Conservation (phyloP, 30 jellyfish, hydroid and myxozoan genomes). For the Morbakka virulenta region DNA sequence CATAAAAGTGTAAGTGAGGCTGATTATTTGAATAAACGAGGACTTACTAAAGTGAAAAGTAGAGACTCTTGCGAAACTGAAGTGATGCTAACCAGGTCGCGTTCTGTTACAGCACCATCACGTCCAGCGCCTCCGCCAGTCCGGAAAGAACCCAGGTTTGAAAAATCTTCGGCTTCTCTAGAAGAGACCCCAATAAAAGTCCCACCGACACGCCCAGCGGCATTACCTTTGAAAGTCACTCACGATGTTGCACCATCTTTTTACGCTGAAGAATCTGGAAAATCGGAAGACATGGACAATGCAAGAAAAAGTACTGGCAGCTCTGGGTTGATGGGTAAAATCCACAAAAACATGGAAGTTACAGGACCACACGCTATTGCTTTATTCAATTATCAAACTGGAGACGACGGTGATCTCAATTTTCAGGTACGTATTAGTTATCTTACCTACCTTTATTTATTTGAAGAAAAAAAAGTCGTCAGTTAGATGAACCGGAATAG, state of each 20-base stretch:
- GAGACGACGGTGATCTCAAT: conserved; percentile 4
- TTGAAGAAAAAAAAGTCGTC: too few relatives aligned
- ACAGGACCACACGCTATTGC: conserved; percentile 58
- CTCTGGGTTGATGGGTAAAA: conserved; percentile 3
- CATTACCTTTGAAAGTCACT: not conserved
- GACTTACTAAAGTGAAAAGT: too few relatives aligned
- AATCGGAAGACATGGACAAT: not conserved
- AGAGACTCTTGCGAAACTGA: too few relatives aligned
- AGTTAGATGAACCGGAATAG: too few relatives aligned
- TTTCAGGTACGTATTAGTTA: conserved; percentile 28
- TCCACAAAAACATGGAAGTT: not conserved
- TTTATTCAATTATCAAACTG: conserved; percentile 8
- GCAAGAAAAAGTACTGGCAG: too few relatives aligned
- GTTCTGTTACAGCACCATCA: too few relatives aligned
- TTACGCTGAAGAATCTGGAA: not conserved
- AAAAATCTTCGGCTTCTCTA: not conserved
- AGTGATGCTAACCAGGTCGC: too few relatives aligned
- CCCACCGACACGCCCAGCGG: conserved; percentile 21
- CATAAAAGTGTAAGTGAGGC: too few relatives aligned
- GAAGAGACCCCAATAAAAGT: not conserved
- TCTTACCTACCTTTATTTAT: too few relatives aligned
- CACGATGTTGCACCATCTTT: not conserved
- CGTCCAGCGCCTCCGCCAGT: conserved; percentile 44
- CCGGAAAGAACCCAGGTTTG: conserved; percentile 13
- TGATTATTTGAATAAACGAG: too few relatives aligned